Conservation (phyloP, 2,113 vertebrate genomes). For the Butastur rufipennis region DNA sequence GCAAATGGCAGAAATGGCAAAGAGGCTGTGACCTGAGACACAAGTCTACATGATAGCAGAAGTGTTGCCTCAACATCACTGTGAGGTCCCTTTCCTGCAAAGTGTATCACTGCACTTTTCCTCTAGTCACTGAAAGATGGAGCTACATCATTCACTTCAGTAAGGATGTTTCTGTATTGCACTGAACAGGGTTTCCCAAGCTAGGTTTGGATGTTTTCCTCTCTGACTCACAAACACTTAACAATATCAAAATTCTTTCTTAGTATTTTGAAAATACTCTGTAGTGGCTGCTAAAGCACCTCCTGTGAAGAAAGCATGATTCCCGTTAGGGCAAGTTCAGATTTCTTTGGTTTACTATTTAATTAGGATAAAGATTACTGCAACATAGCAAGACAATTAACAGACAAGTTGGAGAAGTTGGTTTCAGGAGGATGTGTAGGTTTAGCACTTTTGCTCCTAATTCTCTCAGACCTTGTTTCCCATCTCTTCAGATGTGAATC, state of each 20-base stretch:
- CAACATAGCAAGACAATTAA: background rate
- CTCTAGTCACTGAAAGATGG: background rate
- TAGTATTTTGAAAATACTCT: background rate
- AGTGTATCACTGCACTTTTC: background rate
- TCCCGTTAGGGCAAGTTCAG: background rate
- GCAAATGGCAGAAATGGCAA: background rate
- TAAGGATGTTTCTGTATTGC: background rate
- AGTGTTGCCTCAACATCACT: background rate
- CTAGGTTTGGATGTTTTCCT: background rate
- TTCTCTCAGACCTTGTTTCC: background rate
- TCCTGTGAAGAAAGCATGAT: background rate
- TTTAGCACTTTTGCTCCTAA: background rate
- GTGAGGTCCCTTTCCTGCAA: background rate
- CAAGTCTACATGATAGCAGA: background rate
- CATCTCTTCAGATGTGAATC: background rate
- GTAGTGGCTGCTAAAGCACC: background rate
- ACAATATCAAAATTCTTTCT: background rate
- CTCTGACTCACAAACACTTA: background rate
- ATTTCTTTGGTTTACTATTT: background rate
- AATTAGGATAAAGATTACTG: background rate
- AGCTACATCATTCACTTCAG: background rate
- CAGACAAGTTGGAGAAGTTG: background rate
- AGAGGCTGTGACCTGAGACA: background rate
- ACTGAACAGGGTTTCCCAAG: background rate
- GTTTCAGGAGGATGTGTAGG: background rate